Conservation (phyloP, 2,113 vertebrate genomes). For the Anas platyrhynchos region DNA sequence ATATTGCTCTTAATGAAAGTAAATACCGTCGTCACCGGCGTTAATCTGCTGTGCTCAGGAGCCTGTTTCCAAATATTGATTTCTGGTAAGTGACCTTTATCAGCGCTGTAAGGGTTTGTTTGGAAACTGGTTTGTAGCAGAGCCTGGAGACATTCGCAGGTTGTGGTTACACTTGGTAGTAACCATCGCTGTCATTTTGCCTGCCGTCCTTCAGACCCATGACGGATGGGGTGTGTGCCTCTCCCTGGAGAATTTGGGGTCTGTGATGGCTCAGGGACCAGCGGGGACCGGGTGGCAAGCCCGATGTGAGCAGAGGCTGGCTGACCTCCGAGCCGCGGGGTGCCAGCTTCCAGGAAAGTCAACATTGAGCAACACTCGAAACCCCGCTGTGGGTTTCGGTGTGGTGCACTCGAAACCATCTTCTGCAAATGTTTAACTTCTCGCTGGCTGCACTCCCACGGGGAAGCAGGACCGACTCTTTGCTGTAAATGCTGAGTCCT, state of each 20-base stretch:
- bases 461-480: neutral
- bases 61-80: conserved; percentile 57
- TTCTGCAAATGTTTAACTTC: neutral
- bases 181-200: neutral
- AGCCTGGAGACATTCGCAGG: neutral
- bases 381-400: neutral
- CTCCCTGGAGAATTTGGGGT: neutral
- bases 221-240: neutral
- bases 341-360: neutral
- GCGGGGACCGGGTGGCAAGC: fast-evolving
- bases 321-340: neutral
- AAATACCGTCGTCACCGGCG: conserved; percentile 29
- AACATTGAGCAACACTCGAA: fast-evolving
- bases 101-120: neutral
- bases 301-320: fast-evolving
- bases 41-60: conserved; percentile 32
- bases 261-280: neutral
- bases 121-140: neutral
- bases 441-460: neutral
- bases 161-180: neutral
- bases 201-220: fast-evolving
- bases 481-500: neutral
- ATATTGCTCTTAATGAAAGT: conserved; percentile 48
- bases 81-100: conserved; percentile 59
- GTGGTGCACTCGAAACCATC: too few relatives aligned